Conservation (phyloP, 2,113 vertebrate genomes). For the Colius striatus region DNA sequence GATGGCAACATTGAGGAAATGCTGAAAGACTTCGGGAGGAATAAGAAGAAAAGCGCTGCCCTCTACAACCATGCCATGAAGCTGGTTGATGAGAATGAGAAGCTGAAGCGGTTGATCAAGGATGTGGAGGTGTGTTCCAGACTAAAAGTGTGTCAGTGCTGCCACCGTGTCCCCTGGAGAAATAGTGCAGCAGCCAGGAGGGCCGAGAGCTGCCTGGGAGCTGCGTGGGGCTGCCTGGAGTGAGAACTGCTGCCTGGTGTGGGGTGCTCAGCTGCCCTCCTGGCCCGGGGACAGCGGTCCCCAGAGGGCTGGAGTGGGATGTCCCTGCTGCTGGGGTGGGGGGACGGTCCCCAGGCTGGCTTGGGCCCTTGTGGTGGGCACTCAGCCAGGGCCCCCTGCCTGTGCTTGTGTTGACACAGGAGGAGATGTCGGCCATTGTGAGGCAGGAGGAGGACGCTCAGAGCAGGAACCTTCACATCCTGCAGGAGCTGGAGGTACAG, state of each 20-base stretch:
- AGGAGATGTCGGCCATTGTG: neutral
- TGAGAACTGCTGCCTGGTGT: neutral
- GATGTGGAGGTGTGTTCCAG: constrained; percentile 66
- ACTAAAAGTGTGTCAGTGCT: constrained; percentile 22
- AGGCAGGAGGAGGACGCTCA: neutral
- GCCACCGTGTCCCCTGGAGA: constrained; percentile 45
- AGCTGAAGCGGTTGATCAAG: constrained; percentile 37
- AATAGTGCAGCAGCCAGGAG: neutral
- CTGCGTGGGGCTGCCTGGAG: neutral
- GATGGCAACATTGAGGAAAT: constrained; percentile 4
- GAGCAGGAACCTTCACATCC: fast-evolving
- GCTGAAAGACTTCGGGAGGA: constrained; percentile 15
- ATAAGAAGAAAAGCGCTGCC: constrained; percentile 71
- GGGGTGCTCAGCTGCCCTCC: neutral
- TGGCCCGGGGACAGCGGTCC: neutral
- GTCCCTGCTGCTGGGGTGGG: neutral
- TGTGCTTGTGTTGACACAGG: constrained; percentile 20
- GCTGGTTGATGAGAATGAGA: constrained; percentile 60
- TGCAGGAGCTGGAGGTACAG: constrained; percentile 68
- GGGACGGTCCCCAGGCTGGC: neutral
- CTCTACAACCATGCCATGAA: constrained; percentile 55
- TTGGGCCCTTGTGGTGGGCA: fast-evolving
- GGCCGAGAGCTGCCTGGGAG: fast-evolving
- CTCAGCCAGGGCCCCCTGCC: neutral
- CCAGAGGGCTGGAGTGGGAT: neutral